Percentiles rank a stretch among this genome's conserved stretches.
Evolutionary conservation across 2,113 vertebrate species (phyloP).

Genomic region (Mobula birostris): DNA sequence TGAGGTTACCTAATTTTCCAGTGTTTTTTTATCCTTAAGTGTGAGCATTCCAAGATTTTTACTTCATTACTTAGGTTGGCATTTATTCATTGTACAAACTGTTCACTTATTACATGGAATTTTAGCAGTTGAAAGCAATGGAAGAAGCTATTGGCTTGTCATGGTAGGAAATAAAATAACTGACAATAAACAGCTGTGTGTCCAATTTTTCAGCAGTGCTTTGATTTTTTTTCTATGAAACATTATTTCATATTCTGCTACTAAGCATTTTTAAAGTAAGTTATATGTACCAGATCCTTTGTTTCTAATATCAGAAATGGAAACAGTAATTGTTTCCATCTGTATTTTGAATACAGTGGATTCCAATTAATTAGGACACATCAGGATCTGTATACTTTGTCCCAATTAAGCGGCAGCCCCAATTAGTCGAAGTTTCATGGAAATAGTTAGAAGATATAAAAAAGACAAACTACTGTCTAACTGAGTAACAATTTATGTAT

Average conservation of each 20-base stretch:
- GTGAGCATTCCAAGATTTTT: background rate
- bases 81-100: background rate
- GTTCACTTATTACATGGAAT: no score
- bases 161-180: no score
- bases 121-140: no score
- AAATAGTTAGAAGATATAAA: no score
- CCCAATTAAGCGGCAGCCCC: no score
- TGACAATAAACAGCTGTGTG: no score
- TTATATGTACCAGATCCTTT: background rate
- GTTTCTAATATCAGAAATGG: background rate
- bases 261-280: background rate
- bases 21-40: background rate
- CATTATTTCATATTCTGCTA: background rate
- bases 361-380: no score
- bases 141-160: no score
- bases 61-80: background rate
- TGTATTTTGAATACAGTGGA: background rate
- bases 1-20: background rate
- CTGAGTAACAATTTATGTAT: no score
- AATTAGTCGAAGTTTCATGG: no score
- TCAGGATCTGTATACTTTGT: no score
- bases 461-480: no score
- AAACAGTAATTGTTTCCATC: background rate
- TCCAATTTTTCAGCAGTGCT: background rate
- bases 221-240: background rate